A percentile compares a stretch with the other conserved stretches of the same genome.
Conservation (phyloP, 30 jellyfish, hydroid and myxozoan species). For the Aurelia aurita region DNA sequence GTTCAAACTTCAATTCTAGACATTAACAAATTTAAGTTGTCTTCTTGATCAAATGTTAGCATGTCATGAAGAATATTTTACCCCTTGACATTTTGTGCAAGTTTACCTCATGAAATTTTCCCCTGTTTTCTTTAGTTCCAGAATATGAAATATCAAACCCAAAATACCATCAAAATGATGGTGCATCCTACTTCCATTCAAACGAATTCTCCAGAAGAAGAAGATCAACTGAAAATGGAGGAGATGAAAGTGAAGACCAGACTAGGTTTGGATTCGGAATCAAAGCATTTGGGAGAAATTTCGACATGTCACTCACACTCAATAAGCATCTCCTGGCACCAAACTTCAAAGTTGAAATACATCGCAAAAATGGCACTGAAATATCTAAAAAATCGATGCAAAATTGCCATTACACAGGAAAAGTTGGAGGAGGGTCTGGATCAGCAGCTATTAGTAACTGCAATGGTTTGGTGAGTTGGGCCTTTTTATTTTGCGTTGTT, state of each 20-base stretch:
- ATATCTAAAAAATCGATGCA: conserved; percentile 13
- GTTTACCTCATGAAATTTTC: background rate
- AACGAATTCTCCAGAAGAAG: conserved; percentile 41
- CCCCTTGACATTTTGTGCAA: too few species aligned
- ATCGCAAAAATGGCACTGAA: conserved; percentile 80
- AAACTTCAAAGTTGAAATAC: conserved; percentile 84
- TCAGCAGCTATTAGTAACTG: conserved; percentile 94
- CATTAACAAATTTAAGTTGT: too few species aligned
- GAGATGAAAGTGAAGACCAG: background rate
- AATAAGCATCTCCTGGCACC: conserved; percentile 85
- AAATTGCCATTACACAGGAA: conserved; percentile 86
- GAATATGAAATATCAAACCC: conserved; percentile 77
- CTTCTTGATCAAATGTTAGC: too few species aligned
- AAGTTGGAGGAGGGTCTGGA: conserved; percentile 63
- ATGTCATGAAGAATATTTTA: too few species aligned
- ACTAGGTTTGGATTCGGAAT: conserved; percentile 73
- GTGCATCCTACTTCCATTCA: conserved; percentile 10
- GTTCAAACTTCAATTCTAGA: too few species aligned
- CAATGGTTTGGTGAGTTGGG: conserved; percentile 81
- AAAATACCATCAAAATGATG: conserved; percentile 4
- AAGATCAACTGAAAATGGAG: conserved; percentile 31
- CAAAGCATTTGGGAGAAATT: conserved; percentile 82
- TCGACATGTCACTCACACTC: conserved; percentile 71
- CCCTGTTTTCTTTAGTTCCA: conserved; percentile 67
- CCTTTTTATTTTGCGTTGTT: background rate